Evolutionary conservation across 2,797 vertebrate species (phyloP).

Genomic region (Leontopithecus rosalia): DNA sequence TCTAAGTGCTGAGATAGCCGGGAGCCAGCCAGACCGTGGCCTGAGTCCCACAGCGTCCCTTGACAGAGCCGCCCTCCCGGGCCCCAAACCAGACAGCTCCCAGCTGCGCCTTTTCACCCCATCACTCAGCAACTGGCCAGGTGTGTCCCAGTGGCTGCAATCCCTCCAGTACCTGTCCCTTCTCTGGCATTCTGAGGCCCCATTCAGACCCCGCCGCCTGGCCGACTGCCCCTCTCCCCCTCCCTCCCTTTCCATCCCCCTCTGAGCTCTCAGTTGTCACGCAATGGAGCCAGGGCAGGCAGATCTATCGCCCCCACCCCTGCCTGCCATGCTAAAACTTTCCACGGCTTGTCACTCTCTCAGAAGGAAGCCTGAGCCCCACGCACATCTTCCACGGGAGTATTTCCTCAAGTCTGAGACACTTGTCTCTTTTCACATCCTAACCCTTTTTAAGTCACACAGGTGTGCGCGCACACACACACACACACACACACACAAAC

Average conservation of each 20-base stretch:
- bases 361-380: not conserved
- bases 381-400: not conserved
- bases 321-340: not conserved
- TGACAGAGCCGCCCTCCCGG: not conserved
- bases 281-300: not conserved
- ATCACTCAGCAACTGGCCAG: not conserved
- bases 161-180: not conserved
- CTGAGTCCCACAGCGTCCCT: not conserved
- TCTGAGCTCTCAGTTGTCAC: not conserved
- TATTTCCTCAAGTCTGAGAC: not conserved
- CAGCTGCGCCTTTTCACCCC: not conserved
- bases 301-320: too few species aligned
- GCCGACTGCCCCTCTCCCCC: not conserved
- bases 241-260: not conserved
- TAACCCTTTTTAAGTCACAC: not conserved
- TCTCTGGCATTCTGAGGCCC: not conserved
- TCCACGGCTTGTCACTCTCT: not conserved
- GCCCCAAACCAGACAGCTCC: not conserved
- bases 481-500: accelerated
- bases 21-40: not conserved
- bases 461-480: accelerated
- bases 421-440: not conserved
- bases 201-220: accelerated
- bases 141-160: not conserved
- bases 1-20: conserved; percentile 26